Evolutionary conservation across 2,888 invertebrate species (phyloP), one percentile per base, ranked within the genome.

Genomic region (Ornithoptera priamus): DNA sequence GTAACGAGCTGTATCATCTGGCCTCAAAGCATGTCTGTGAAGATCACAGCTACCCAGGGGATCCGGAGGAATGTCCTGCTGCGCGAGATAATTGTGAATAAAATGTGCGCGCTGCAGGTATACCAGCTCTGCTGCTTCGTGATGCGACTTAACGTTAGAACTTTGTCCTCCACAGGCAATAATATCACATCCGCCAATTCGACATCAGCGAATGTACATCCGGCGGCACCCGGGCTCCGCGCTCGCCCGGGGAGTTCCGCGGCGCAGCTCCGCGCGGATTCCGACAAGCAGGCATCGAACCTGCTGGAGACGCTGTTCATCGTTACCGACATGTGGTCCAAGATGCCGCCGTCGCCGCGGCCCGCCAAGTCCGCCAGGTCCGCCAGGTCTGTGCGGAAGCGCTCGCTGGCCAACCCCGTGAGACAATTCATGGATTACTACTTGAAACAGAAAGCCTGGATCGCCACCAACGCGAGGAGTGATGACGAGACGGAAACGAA

Each of bases 371-470:
- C 73, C 24, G 68, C 30, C 30, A 72, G 73, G 67, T 65, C 73
- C 72, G 72, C 72, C 72, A 82, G 76, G 75, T 70, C 73, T 22
- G 68, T 81, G 64, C 71, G 68, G n/a, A 89, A 83, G 73, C 82
- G 86, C 0, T 84, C 85, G 0, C 68, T 77, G n/a, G 65, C 77
- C 24, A 77, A 75, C 24, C 85, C 86, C 0, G 57, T 85, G 0
- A 71, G 79, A 0, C 78, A 84, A 66, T 71, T 89, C 12, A 73
- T 86, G 1, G 84, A 85, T 66, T 89, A 88, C 71, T 89, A 86
- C 72, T 74, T 81, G 0, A 92, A 92, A 76, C 81, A 88, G 68
- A 89, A 90, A 76, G 74, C 82, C 0, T 91, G 89, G 90, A 77
- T 77, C 8, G 78, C 78, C 18, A 79, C 84, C 0, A 87, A 88